These are phyloP conservation scores for Synodontis membranacea DNA, from an alignment of 2,113 vertebrate genomes.

Conservation along the genomic window DNA sequence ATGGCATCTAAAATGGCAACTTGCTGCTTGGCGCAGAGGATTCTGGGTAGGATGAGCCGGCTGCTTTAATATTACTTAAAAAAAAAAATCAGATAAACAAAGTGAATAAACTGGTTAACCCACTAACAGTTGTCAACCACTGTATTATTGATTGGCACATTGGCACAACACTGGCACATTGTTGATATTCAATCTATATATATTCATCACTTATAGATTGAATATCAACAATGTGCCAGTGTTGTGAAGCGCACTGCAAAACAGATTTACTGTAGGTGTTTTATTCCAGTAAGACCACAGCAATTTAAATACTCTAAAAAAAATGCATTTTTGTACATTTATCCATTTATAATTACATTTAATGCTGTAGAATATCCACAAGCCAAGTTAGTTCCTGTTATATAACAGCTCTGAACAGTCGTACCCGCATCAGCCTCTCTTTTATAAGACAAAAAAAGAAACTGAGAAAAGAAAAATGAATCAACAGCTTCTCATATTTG, in stretches of 20 bases:
- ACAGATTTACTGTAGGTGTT: neutral
- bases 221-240: neutral
- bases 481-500: neutral
- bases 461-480: neutral
- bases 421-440: neutral
- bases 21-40: too few species aligned
- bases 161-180: neutral
- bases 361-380: neutral
- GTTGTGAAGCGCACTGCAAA: neutral
- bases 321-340: neutral
- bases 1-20: too few species aligned
- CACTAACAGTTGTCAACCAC: too few species aligned
- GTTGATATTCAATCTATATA: too few species aligned
- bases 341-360: neutral
- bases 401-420: neutral
- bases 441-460: neutral
- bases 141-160: too few species aligned
- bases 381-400: neutral
- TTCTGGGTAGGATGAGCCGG: too few species aligned
- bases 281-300: neutral
- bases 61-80: neutral
- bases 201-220: too few species aligned
- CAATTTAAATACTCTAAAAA: neutral
- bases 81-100: neutral
- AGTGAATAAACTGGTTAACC: neutral